Base-by-base conservation (phyloP, 2,113 vertebrate species). In the Neopipo cinnamomea region DNA sequence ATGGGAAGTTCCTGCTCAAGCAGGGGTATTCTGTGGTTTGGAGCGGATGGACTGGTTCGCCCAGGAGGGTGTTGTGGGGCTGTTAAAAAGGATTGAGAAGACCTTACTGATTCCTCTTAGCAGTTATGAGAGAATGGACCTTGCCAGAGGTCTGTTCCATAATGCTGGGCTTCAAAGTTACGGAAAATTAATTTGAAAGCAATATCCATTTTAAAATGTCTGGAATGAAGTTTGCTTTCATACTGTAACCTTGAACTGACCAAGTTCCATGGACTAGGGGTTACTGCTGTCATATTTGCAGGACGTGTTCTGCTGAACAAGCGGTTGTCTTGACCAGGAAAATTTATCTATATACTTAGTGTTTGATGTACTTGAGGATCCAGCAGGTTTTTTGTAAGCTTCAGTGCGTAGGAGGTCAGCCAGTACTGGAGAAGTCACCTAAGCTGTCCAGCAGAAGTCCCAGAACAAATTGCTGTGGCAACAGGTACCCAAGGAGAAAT, bases 11-110 rank as follows among this genome's bases (percentile, higher is more conserved):
- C 24, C 58, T 86, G 72, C 52, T 55, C 13, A 55, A 42, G 11
- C 4, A 49, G 17, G 9, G 16, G 2, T 35, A 53, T 75, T 66
- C 27, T 5, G 2, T 23, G 37, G 3, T 58, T 56, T 23, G 16
- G 11, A 63, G 10, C 1, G 1, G 1, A 21, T 62, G 33, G 37
- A 15, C 8, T 94, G 10, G 6, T 46, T 7, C 2, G 4, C 35
- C 18, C 33, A 71, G 27, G 27, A 62, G 22, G 14, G 11, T 44
- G 18, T 56, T 68, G 37, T 41, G 44, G 23, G 7, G 8, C 24
- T 86, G 15, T 19, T 76, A 27, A 62, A 62, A 53, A 28, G 17
- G 7, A 25, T 35, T 77, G 39, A 42, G 33, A 94, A 90, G 58
- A 31, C 11, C 14, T 52, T 23, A 17, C 5, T 59, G n/a, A 42